These are phyloP conservation scores for Leptobrachium ailaonicum DNA, from an alignment of 2,113 vertebrate genomes.

Conservation along the genomic window DNA sequence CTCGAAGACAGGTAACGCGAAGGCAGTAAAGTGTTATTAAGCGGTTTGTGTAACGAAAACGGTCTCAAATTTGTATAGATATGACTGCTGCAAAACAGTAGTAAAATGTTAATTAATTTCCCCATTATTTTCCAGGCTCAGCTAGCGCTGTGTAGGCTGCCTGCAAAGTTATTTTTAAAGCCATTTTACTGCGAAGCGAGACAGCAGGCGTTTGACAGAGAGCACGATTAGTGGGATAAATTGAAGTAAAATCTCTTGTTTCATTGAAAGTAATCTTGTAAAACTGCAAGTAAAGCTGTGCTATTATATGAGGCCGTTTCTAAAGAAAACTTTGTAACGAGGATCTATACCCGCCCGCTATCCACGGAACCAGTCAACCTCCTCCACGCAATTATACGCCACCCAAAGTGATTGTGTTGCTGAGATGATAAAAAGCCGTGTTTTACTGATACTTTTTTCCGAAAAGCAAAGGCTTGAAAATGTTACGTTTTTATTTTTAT, in stretches of 20 bases:
- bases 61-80: constrained; percentile 7
- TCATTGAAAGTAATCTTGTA: constrained; percentile 55
- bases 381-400: constrained; percentile 19
- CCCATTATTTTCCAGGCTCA: constrained; percentile 35
- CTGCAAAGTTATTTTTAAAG: constrained; percentile 63
- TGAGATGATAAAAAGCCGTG: constrained; percentile 12
- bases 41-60: not conserved
- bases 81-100: not conserved
- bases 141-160: constrained; percentile 47
- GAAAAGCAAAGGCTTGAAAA: not conserved
- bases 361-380: constrained; percentile 9
- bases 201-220: constrained; percentile 57
- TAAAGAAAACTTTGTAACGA: constrained; percentile 30
- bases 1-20: not conserved
- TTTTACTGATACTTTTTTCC: constrained; percentile 18
- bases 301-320: constrained; percentile 31
- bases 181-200: constrained; percentile 54
- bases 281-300: constrained; percentile 22
- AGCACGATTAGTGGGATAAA: constrained; percentile 55
- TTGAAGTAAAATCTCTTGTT: constrained; percentile 51
- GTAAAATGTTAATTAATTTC: constrained; percentile 43
- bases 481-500: constrained; percentile 3
- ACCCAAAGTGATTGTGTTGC: constrained; percentile 13
- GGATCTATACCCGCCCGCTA: constrained; percentile 12
- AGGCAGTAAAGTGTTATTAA: not conserved